phyloP scores from a whole-genome alignment of 2,113 vertebrate species.

The Tachycineta bicolor region DNA sequence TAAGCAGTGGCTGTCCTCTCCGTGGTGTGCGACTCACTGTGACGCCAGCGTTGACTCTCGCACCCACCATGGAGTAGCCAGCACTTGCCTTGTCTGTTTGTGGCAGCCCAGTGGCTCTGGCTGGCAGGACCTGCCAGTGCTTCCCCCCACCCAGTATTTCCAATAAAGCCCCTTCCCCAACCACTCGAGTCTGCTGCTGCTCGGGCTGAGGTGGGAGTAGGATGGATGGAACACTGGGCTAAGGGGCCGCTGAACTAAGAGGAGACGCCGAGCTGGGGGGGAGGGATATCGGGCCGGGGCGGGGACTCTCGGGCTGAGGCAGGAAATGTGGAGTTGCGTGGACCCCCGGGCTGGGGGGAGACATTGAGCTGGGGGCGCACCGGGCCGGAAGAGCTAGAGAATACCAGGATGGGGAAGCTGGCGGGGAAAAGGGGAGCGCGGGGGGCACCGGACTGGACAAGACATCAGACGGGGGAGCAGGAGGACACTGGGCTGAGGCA shows the following conservation, averaged over 20 bases:
- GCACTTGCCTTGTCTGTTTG: not conserved
- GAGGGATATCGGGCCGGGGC: not conserved
- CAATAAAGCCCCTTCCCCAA: constrained; percentile 9
- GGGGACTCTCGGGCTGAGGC: not conserved
- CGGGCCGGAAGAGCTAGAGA: fast-evolving
- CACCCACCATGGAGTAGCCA: not conserved
- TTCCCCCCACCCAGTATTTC: not conserved
- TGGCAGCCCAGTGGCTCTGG: not conserved
- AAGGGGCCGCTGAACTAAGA: not conserved
- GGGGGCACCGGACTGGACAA: not conserved
- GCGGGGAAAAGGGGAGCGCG: not conserved
- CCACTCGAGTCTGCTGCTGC: not conserved
- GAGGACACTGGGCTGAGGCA: not conserved
- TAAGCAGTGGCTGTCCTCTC: not conserved
- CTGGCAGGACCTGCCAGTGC: not conserved
- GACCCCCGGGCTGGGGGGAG: no score
- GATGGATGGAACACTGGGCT: not conserved
- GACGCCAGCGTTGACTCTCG: not conserved
- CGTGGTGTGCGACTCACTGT: not conserved
- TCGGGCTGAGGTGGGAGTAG: not conserved
- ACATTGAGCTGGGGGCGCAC: no score
- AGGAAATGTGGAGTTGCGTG: not conserved
- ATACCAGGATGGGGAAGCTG: not conserved
- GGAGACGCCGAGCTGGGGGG: not conserved
- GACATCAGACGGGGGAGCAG: no score